phyloP scores from a whole-genome alignment of 2,113 vertebrate species.

The Otis tarda region DNA sequence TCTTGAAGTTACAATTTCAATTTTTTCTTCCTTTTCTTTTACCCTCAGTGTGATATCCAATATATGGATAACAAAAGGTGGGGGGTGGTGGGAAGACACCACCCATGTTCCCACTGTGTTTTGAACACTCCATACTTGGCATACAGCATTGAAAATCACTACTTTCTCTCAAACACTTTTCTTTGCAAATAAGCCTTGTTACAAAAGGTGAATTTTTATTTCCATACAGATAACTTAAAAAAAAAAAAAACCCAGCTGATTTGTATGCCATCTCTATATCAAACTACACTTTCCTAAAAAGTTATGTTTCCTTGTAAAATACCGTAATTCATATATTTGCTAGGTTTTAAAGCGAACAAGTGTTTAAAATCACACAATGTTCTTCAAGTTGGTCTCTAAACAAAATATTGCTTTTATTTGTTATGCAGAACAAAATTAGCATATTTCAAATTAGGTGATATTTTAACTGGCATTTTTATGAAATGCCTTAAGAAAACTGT shows the following conservation, averaged over 20 bases:
- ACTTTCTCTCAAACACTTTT: background rate
- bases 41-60: background rate
- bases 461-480: background rate
- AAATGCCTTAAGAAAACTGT: background rate
- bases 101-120: background rate
- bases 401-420: background rate
- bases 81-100: background rate
- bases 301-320: background rate
- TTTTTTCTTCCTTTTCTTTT: background rate
- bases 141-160: background rate
- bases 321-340: background rate
- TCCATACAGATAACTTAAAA: background rate
- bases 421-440: background rate
- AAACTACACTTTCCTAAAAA: background rate
- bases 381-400: background rate
- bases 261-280: background rate
- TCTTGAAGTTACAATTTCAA: background rate
- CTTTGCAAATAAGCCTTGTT: background rate
- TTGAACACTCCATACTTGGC: background rate
- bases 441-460: background rate
- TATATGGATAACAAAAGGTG: background rate
- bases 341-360: background rate
- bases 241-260: background rate
- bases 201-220: background rate
- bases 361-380: background rate